Evolutionary conservation across 1,140 invertebrate species (phyloP).

Genomic region (Ostrea denselamellosa): DNA sequence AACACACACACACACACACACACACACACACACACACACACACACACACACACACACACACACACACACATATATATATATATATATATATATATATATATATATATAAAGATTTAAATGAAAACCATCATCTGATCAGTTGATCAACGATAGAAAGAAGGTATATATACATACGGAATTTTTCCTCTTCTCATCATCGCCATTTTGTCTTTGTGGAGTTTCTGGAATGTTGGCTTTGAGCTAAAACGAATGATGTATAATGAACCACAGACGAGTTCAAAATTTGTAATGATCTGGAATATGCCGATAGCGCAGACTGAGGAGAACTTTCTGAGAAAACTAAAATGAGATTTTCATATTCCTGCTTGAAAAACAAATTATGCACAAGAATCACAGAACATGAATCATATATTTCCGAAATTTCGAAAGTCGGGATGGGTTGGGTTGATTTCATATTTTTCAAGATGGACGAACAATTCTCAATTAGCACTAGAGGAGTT

Average conservation of each 20-base stretch:
- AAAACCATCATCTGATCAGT: not conserved
- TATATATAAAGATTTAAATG: not conserved
- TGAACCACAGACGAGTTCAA: constrained; percentile 16
- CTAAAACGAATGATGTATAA: constrained; percentile 25
- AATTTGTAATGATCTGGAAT: not conserved
- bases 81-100: too few relatives aligned
- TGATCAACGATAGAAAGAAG: not conserved
- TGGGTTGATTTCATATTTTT: too few relatives aligned
- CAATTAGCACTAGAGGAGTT: too few relatives aligned
- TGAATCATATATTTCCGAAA: too few relatives aligned
- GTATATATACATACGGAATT: not conserved
- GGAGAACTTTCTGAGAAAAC: not conserved
- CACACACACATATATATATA: too few relatives aligned
- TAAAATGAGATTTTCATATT: not conserved
- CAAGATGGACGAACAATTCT: too few relatives aligned
- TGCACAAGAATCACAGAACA: too few relatives aligned
- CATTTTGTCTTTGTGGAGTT: not conserved
- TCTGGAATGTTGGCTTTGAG: constrained; percentile 33
- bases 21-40: too few relatives aligned
- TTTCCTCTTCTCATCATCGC: constrained; percentile 34
- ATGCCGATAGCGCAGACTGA: not conserved
- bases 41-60: too few relatives aligned
- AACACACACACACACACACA: too few relatives aligned
- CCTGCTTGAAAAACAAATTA: too few relatives aligned
- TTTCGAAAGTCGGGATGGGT: too few relatives aligned